Base-by-base conservation (phyloP, 92 coral and sea anemone species). In the Porites rus region DNA sequence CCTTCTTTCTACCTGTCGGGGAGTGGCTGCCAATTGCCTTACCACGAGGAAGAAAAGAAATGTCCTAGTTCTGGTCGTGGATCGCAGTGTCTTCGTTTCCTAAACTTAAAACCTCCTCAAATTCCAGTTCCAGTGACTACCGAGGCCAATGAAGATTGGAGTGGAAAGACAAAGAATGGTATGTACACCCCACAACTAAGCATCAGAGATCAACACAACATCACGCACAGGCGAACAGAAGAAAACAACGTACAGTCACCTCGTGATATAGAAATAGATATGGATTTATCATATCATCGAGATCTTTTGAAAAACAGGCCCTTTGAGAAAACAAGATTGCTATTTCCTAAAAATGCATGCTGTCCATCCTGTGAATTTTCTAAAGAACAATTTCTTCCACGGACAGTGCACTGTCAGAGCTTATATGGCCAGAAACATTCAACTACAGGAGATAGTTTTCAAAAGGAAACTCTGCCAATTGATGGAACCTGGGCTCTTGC, bases 1-100 rank as follows among this genome's bases (percentile, higher is more conserved):
- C 80, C 87, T 1, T 53, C 63, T 22, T 7, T 58, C 19, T 21
- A 14, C 13, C 3, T 74, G 50, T 22, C 52, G 17, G 9, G 53
- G 5, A 58, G 6, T 19, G 77, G 73, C n/a, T 25, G 59, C 24
- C 12, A 73, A 12, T 19, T 62, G 13, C 65, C 87, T 16, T 19
- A 52, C 51, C 73, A 74, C 25, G 73, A 52, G 19, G 56, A 43
- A 13, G 69, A 24, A 1, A 71, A 22, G 25, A 58, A 68, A 59
- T 58, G 24, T 4, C 28, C 28, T 60, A 56, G 19, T 31, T 17
- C 86, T 21, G 86, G 71, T n/a, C 31, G 76, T 20, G 77, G 65
- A 20, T 31, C 75, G 12, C 59, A 70, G 38, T 81, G 77, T 13
- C 13, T 52, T 8, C 86, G 50, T 62, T 58, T 60, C 43, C 9